phyloP scores from a whole-genome alignment of 2,888 invertebrate species.

The Octonoba sinensis region DNA sequence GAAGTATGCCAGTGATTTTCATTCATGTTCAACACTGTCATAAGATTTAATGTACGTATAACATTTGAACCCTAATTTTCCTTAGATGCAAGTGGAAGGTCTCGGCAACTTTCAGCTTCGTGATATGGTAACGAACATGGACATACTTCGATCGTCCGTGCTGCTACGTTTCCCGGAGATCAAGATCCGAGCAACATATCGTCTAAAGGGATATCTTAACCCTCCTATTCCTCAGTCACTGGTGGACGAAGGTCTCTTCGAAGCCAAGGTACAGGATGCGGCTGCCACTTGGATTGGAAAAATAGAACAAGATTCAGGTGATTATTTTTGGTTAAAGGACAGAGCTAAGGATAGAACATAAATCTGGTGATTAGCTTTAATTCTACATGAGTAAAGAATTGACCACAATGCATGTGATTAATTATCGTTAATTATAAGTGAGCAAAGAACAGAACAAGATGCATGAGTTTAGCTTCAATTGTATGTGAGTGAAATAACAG shows the following conservation, averaged over 20 bases:
- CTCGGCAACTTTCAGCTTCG: conserved; percentile 49
- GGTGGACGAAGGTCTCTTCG: conserved; percentile 49
- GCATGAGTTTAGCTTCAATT: no score
- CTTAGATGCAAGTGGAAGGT: conserved; percentile 38
- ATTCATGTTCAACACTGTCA: no score
- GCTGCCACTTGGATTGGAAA: conserved; percentile 54
- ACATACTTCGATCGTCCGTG: conserved; percentile 39
- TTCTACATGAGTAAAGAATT: no score
- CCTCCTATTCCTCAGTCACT: conserved; percentile 48
- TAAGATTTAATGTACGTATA: background rate
- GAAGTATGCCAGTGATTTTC: no score
- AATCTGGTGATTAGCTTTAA: no score
- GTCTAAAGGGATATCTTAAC: conserved; percentile 57
- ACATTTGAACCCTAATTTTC: background rate
- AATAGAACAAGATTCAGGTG: conserved; percentile 17
- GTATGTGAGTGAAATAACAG: no score
- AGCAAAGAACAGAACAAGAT: no score
- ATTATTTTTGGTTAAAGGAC: no score
- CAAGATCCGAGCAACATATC: conserved; percentile 35
- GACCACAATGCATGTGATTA: no score
- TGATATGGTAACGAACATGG: conserved; percentile 55
- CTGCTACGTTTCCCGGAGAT: conserved; percentile 47
- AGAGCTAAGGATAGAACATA: no score
- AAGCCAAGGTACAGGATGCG: conserved; percentile 36
- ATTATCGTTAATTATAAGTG: no score